Evolutionary conservation across 2,113 vertebrate genomes (phyloP).

Genomic region (Actenoides lindsayi): DNA sequence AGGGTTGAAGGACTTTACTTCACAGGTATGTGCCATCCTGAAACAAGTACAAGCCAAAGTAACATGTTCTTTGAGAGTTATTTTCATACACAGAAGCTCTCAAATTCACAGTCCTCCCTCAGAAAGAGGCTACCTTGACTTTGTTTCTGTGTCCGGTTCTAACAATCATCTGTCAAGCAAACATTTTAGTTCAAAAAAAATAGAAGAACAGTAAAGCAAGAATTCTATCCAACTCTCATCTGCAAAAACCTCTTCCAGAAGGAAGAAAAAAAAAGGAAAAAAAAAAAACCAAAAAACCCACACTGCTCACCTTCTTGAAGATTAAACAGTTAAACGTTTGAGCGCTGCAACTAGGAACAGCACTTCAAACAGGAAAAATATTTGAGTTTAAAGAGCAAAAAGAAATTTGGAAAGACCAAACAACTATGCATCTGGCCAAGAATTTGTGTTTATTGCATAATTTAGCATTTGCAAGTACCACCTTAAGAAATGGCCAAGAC

Average conservation of each 20-base stretch:
- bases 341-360: neutral
- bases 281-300: neutral
- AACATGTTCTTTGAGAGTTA: neutral
- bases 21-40: neutral
- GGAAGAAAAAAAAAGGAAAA: neutral
- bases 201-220: neutral
- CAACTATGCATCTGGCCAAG: neutral
- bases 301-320: neutral
- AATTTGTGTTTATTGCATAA: neutral
- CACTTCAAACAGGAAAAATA: neutral
- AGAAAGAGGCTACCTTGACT: neutral
- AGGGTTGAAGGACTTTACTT: neutral
- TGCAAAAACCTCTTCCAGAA: neutral
- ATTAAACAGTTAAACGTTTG: neutral
- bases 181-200: neutral
- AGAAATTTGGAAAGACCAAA: neutral
- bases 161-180: conserved; percentile 12
- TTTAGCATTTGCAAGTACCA: neutral
- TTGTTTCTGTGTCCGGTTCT: neutral
- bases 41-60: neutral
- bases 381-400: neutral
- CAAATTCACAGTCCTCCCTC: neutral
- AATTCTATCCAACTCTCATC: neutral
- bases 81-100: neutral
- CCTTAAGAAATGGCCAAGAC: neutral